phyloP scores from a whole-genome alignment of 2,113 vertebrate genomes.

The Scytalopus superciliaris region DNA sequence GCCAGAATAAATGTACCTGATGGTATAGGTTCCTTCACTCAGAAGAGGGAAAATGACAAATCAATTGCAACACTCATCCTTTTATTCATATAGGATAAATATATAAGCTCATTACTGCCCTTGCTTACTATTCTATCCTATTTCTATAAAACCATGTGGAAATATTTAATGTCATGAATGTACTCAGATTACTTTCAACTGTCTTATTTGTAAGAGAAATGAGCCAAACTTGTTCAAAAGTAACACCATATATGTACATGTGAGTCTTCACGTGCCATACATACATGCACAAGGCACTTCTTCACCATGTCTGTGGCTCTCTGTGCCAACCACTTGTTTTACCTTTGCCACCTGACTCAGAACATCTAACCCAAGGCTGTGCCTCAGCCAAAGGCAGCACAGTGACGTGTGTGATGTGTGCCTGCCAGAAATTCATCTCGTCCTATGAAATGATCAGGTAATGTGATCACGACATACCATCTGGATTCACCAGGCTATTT shows the following conservation, averaged over 20 bases:
- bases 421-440: constrained; percentile 2
- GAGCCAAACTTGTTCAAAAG: neutral
- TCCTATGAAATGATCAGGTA: neutral
- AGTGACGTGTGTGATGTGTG: neutral
- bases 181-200: constrained; percentile 36
- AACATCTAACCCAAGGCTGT: neutral
- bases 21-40: neutral
- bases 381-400: neutral
- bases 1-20: neutral
- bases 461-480: neutral
- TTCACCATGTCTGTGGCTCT: neutral
- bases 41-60: constrained; percentile 9
- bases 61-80: constrained; percentile 28
- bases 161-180: constrained; percentile 27
- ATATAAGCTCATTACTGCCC: constrained; percentile 56
- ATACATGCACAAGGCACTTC: neutral
- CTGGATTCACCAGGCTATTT: neutral
- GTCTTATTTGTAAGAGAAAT: neutral
- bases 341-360: neutral
- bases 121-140: constrained; percentile 24
- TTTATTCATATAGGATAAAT: constrained; percentile 52
- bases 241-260: neutral
- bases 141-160: constrained; percentile 35
- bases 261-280: neutral
- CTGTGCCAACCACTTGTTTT: neutral